phyloP scores from a whole-genome alignment of 2,888 invertebrate species.

The Xanthorhoe designata region DNA sequence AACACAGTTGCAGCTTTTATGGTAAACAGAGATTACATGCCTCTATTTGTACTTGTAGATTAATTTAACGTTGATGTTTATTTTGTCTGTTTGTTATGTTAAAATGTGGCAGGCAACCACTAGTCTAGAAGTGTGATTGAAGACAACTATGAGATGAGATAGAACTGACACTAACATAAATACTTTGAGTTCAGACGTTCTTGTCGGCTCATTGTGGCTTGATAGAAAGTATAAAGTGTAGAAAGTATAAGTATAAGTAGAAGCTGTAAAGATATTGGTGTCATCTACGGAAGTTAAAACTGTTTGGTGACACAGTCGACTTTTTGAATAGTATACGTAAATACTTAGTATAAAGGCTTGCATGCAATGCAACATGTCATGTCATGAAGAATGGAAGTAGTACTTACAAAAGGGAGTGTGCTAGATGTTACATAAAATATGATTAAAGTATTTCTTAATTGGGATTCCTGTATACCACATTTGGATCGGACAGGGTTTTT shows the following conservation, averaged over 20 bases:
- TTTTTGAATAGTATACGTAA: no score
- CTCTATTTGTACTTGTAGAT: constrained; percentile 3
- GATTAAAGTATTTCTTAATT: no score
- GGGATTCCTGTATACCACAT: no score
- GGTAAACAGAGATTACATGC: constrained; percentile 25
- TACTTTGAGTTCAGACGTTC: neutral
- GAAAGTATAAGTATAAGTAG: neutral
- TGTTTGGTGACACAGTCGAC: no score
- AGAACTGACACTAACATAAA: constrained; percentile 15
- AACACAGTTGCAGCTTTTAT: constrained; percentile 9
- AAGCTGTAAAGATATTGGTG: neutral
- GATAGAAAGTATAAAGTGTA: neutral
- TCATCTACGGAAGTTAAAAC: neutral
- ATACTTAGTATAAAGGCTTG: no score
- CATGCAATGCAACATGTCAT: no score
- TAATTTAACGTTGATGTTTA: constrained; percentile 27
- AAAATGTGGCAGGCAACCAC: neutral
- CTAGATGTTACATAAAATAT: no score
- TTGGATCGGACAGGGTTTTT: no score
- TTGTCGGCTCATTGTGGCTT: neutral
- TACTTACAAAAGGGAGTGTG: no score
- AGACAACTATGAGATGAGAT: constrained; percentile 4
- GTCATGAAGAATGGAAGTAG: no score
- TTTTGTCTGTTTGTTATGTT: constrained; percentile 26
- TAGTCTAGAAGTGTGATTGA: constrained; percentile 2